phyloP scores from a whole-genome alignment of 2,888 invertebrate species.

The Macaria notata region DNA sequence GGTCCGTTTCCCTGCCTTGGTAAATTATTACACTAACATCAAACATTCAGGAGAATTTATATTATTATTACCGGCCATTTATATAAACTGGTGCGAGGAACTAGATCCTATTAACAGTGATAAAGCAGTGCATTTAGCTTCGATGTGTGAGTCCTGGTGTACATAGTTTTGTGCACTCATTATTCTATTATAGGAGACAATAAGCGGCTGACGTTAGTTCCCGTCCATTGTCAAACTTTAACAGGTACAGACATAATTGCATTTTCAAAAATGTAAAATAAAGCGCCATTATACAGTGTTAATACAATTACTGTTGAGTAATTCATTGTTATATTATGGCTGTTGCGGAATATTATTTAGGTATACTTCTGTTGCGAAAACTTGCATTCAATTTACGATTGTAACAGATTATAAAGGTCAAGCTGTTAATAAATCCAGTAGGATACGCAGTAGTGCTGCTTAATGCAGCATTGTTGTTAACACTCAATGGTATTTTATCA shows the following conservation, averaged over 20 bases:
- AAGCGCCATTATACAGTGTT: slow-evolving; percentile 57
- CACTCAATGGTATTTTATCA: slow-evolving; percentile 22
- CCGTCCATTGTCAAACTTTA: slow-evolving; percentile 73
- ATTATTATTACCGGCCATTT: no score
- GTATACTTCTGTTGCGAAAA: slow-evolving; percentile 59
- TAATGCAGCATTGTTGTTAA: slow-evolving; percentile 28
- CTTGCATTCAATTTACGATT: slow-evolving; percentile 54
- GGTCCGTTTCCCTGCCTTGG: no score
- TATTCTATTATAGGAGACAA: slow-evolving; percentile 67
- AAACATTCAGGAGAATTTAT: no score
- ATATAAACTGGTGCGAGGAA: no score
- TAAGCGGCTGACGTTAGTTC: slow-evolving; percentile 58
- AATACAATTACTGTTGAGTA: slow-evolving; percentile 75
- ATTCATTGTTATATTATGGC: slow-evolving; percentile 52
- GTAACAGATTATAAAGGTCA: slow-evolving; percentile 63
- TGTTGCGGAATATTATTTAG: slow-evolving; percentile 33
- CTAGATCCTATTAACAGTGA: slow-evolving; percentile 21
- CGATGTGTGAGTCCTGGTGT: slow-evolving; percentile 53
- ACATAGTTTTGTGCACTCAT: slow-evolving; percentile 61
- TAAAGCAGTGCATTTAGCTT: slow-evolving; percentile 34
- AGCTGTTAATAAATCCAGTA: slow-evolving; percentile 34
- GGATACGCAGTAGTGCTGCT: slow-evolving; percentile 31
- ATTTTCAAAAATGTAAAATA: slow-evolving; percentile 70
- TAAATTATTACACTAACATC: no score
- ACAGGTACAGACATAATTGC: slow-evolving; percentile 68